Conservation (phyloP, 2,113 vertebrate genomes). For the Psilopogon haemacephalus region DNA sequence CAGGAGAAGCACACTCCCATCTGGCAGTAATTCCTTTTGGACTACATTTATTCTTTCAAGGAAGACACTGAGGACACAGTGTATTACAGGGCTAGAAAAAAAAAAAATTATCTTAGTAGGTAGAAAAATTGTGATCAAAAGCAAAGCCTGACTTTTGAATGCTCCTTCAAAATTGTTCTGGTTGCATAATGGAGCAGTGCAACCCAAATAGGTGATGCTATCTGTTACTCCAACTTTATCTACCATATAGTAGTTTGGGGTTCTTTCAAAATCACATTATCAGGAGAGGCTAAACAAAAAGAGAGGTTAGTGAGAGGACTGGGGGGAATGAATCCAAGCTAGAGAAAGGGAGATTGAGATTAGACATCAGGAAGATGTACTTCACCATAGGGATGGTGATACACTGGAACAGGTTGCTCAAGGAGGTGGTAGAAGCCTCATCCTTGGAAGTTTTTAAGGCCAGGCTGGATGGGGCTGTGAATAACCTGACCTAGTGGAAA, state of each 20-base stretch:
- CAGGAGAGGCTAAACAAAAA: background rate
- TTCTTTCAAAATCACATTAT: background rate
- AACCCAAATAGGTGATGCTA: background rate
- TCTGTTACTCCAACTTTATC: background rate
- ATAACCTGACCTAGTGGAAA: no score
- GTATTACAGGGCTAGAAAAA: background rate
- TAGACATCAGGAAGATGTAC: no score
- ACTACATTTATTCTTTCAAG: background rate
- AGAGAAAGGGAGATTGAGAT: no score
- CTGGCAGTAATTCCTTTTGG: background rate
- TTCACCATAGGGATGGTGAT: no score
- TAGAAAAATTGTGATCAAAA: background rate
- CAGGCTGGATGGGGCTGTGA: no score
- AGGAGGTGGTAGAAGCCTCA: no score
- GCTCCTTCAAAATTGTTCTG: background rate
- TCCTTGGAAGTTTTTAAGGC: no score
- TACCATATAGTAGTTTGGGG: no score
- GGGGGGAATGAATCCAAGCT: no score
- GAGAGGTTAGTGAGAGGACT: background rate
- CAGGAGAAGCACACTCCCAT: background rate
- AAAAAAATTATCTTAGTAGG: background rate
- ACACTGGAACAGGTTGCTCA: no score
- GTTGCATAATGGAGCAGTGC: background rate
- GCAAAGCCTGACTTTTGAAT: background rate
- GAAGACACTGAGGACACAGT: background rate